These are phyloP conservation scores for Podabrus alpinus DNA, from an alignment of 2,888 invertebrate genomes.

Conservation along the genomic window DNA sequence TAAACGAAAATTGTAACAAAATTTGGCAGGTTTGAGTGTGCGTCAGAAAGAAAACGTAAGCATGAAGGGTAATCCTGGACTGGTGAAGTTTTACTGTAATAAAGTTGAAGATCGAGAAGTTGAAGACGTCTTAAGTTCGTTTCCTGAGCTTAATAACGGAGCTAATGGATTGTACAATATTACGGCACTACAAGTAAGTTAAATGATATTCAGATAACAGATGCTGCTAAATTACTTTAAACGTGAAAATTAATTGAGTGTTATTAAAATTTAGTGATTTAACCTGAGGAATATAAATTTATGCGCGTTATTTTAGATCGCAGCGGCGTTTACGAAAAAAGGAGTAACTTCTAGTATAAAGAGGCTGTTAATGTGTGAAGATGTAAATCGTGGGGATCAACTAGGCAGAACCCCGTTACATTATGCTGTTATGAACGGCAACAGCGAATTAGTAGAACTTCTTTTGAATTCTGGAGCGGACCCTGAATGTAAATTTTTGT, in stretches of 20 bases:
- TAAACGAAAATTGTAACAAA: too few relatives aligned
- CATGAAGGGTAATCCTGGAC: constrained; percentile 16
- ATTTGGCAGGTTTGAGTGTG: neutral
- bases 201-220: constrained; percentile 16
- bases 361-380: constrained; percentile 18
- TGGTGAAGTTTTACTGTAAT: constrained; percentile 10
- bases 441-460: constrained; percentile 37
- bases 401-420: constrained; percentile 49
- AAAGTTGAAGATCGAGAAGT: constrained; percentile 11
- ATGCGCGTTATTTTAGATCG: constrained; percentile 23
- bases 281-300: neutral
- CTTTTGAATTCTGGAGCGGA: constrained; percentile 34
- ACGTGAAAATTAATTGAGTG: constrained; percentile 11
- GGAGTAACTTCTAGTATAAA: constrained; percentile 25
- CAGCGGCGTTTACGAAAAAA: constrained; percentile 32
- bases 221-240: neutral
- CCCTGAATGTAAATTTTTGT: constrained; percentile 32
- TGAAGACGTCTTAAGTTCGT: constrained; percentile 27
- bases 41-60: neutral
- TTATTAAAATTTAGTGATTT: neutral
- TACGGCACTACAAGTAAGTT: constrained; percentile 34
- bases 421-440: constrained; percentile 46
- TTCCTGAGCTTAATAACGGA: constrained; percentile 34
- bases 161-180: constrained; percentile 31
- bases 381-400: constrained; percentile 39